Conservation (phyloP, 2,888 invertebrate genomes). For the Lasioglossum zephyrum region DNA sequence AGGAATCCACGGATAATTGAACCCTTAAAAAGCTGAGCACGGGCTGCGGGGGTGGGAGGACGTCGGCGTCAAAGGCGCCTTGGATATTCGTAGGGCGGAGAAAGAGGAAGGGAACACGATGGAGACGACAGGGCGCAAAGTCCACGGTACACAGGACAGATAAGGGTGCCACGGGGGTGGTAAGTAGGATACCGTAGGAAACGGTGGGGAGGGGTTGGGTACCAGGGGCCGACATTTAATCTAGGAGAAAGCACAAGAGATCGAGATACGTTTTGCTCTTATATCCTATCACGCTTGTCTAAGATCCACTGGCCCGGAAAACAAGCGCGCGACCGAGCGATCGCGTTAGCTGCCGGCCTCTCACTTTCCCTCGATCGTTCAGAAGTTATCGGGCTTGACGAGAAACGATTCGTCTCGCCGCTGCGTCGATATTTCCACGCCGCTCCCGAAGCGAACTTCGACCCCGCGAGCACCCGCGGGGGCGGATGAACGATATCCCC, state of each 20-base stretch:
- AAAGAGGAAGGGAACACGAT: background rate
- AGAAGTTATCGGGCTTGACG: constrained; percentile 31
- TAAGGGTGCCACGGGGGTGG: constrained; percentile 54
- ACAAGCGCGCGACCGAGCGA: constrained; percentile 45
- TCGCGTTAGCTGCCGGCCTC: background rate
- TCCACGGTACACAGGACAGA: constrained; percentile 64
- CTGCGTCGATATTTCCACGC: constrained; percentile 10
- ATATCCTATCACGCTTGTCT: constrained; percentile 77
- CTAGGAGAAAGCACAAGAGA: constrained; percentile 78
- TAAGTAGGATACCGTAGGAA: constrained; percentile 53
- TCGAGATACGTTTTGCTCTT: constrained; percentile 77
- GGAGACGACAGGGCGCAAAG: constrained; percentile 55
- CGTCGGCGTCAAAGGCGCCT: constrained; percentile 41
- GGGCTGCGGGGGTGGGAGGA: constrained; percentile 3
- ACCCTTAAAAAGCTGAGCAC: constrained; percentile 67
- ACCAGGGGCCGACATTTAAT: constrained; percentile 77
- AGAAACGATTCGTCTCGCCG: constrained; percentile 34
- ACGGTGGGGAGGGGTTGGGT: background rate
- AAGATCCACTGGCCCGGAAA: constrained; percentile 65
- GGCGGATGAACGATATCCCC: constrained; percentile 14
- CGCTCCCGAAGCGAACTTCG: background rate
- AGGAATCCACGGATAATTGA: constrained; percentile 70
- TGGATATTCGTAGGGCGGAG: background rate
- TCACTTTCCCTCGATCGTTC: constrained; percentile 23
- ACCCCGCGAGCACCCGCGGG: background rate